These are phyloP conservation scores for Nematolebias whitei DNA, from an alignment of 2,113 vertebrate species.

Conservation along the genomic window DNA sequence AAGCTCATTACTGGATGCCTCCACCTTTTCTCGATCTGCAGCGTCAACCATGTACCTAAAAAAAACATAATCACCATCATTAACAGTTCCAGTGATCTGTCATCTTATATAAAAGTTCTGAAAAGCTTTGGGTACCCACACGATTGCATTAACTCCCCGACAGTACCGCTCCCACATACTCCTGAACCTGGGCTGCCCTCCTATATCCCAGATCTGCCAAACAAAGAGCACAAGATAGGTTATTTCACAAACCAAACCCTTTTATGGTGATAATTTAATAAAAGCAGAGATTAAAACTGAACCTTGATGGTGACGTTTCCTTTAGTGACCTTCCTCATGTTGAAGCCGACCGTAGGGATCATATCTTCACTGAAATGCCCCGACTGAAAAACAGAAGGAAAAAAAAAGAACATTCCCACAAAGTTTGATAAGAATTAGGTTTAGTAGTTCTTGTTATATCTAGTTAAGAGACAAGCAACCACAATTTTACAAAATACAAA, in stretches of 20 bases:
- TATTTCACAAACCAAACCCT: not conserved
- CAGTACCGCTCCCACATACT: slow-evolving; percentile 99
- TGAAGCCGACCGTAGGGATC: slow-evolving; percentile 91
- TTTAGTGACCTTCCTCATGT: slow-evolving; percentile 88
- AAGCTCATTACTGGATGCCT: slow-evolving; percentile 96
- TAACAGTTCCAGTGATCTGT: not conserved
- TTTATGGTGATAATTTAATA: not conserved
- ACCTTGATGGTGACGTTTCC: slow-evolving; percentile 86
- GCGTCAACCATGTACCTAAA: slow-evolving; percentile 98
- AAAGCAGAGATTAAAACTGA: slow-evolving; percentile 6
- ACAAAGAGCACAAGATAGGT: not conserved
- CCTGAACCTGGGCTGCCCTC: slow-evolving; percentile 96
- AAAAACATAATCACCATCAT: slow-evolving; percentile 14
- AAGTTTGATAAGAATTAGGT: not conserved
- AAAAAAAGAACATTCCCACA: not conserved
- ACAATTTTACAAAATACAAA: no score
- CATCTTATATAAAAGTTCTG: not conserved
- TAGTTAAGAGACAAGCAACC: no score
- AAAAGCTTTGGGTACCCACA: slow-evolving; percentile 83
- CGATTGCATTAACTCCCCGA: slow-evolving; percentile 96
- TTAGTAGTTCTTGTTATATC: not conserved
- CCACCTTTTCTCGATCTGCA: slow-evolving; percentile 96
- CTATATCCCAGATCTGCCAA: slow-evolving; percentile 98
- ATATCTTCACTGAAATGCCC: slow-evolving; percentile 90
- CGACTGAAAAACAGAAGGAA: slow-evolving; percentile 73